Conservation (phyloP, 2,113 vertebrate species). For the Vulpes lagopus region DNA sequence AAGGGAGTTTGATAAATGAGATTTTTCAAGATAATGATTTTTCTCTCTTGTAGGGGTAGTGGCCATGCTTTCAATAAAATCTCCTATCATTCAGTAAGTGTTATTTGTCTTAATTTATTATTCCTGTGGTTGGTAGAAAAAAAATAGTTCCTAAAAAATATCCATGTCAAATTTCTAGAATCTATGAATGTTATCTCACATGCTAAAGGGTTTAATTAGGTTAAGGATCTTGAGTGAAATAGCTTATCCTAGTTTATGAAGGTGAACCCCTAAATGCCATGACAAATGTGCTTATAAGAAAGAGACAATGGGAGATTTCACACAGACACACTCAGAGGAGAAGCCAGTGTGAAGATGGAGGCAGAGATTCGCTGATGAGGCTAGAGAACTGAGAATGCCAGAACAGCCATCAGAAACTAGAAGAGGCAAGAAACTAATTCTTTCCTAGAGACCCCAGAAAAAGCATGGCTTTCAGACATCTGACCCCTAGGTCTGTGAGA, state of each 20-base stretch:
- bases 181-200: neutral
- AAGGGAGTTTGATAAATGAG: neutral
- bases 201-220: neutral
- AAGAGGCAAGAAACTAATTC: neutral
- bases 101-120: neutral
- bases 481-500: neutral
- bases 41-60: neutral
- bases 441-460: fast-evolving
- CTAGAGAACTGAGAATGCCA: neutral
- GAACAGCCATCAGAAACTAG: neutral
- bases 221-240: neutral
- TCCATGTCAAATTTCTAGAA: neutral
- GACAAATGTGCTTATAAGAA: neutral
- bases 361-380: neutral
- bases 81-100: neutral
- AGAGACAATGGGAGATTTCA: neutral
- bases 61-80: neutral
- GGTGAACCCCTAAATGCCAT: neutral
- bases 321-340: neutral
- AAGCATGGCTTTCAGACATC: neutral
- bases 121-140: neutral
- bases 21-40: neutral
- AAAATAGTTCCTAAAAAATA: neutral
- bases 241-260: neutral
- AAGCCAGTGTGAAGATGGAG: neutral